Base-by-base conservation (phyloP, 2,113 vertebrate species). In the Limnothrissa miodon region DNA sequence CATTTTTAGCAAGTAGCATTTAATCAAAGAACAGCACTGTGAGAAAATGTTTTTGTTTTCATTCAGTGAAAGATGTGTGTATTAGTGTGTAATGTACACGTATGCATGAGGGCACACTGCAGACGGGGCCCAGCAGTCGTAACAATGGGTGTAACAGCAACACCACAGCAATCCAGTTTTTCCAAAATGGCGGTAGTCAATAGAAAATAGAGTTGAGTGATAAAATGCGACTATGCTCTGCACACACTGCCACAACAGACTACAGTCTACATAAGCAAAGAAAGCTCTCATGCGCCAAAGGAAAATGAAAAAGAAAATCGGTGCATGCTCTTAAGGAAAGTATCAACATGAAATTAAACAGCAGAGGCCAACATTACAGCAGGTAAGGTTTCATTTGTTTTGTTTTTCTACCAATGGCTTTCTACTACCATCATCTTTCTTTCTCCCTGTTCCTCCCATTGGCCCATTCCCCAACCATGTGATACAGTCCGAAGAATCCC, bases 211-310 rank as follows among this genome's bases (percentile, higher is more conserved):
- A 83, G 62, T 62, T 17, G 6, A 82, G 29, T 78, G 59, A 81
- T 79, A 80, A 83, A 36, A 80, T 84, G 83, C 80, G 78, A 86
- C 74, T 51, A 82, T 86, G 46, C 81, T 91, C 81, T 85, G 84
- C 85, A 92, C 91, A 91, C 90, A 93, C 88, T 78, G 89, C 90
- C 87, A 93, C 89, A 82, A 92, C 90, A 88, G 87, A 92, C 90
- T 84, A 90, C 44, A 87, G 82, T 89, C 87, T 92, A 92, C 78
- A 23, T 79, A 44, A 89, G 89, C 87, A 79, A 88, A 82, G 80
- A 29, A 84, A 90, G 91, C 88, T 79, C 86, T 89, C 92, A 92
- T 94, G 93, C 93, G 87, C 74, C 88, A 92, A 91, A 82, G 33
- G 83, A 91, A 90, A 86, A 90, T 81, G 33, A 84, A 91, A 90